A percentile compares a stretch with the other conserved stretches of the same genome.
phyloP scores from a whole-genome alignment of 2,797 vertebrate species.

The Numenius phaeopus region DNA sequence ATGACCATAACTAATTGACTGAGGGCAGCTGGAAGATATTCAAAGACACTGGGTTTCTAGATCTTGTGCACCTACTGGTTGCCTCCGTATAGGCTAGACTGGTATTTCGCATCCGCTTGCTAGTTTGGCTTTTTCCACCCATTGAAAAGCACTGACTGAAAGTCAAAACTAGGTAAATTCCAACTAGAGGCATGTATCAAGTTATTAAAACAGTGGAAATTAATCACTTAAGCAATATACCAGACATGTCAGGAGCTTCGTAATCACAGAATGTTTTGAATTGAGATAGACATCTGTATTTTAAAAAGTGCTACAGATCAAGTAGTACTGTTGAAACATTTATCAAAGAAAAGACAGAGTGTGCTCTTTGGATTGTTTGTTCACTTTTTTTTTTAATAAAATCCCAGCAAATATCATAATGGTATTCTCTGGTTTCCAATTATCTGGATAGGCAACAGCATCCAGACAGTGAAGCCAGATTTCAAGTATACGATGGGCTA shows the following conservation, averaged over 20 bases:
- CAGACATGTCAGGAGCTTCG: background rate
- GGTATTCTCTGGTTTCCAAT: background rate
- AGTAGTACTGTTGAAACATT: background rate
- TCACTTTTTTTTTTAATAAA: too few relatives aligned
- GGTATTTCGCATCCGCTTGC: background rate
- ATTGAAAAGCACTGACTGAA: background rate
- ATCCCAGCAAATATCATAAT: background rate
- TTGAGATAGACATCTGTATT: background rate
- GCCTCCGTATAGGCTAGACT: background rate
- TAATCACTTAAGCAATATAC: background rate
- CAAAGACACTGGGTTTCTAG: background rate
- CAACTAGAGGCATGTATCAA: background rate
- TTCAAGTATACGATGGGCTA: background rate
- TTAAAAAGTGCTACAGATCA: background rate
- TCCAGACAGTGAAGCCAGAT: background rate
- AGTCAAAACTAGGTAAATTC: background rate
- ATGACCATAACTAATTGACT: background rate
- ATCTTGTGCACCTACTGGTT: background rate
- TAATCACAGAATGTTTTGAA: background rate
- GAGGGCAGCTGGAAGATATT: background rate
- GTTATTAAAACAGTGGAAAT: background rate
- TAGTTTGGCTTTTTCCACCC: fast-evolving
- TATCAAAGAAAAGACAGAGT: background rate
- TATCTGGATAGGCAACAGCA: background rate
- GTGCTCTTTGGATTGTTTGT: too few relatives aligned